Conservation (phyloP, 2,113 vertebrate genomes). For the Syrmaticus mikado region DNA sequence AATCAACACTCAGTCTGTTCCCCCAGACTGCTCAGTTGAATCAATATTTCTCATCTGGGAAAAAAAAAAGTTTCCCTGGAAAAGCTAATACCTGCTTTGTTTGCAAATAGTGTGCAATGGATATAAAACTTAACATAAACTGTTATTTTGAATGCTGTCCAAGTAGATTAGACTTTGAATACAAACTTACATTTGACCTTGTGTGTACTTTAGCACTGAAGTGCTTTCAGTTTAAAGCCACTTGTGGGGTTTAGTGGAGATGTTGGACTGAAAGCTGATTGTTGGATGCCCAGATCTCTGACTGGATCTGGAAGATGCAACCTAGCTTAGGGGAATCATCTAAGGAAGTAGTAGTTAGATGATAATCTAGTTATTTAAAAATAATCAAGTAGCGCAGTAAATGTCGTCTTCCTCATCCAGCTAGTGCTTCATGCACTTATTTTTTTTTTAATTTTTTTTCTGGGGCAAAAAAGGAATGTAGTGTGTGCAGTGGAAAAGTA, state of each 20-base stretch:
- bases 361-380: background rate
- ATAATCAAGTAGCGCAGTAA: background rate
- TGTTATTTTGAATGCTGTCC: slow-evolving; percentile 1
- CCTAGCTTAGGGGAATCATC: background rate
- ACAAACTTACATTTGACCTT: slow-evolving; percentile 45
- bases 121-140: slow-evolving; percentile 26
- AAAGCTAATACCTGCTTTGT: slow-evolving; percentile 27
- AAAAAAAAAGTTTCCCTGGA: background rate
- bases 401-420: background rate
- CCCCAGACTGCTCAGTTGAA: background rate
- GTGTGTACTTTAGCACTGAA: slow-evolving; percentile 5
- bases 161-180: slow-evolving; percentile 55
- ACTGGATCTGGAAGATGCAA: background rate
- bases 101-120: slow-evolving; percentile 7
- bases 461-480: background rate
- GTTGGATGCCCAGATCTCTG: background rate
- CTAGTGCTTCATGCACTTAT: background rate
- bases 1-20: background rate
- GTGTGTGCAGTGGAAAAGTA: background rate
- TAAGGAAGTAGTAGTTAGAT: background rate
- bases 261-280: background rate
- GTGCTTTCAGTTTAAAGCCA: slow-evolving; percentile 50
- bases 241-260: slow-evolving; percentile 31
- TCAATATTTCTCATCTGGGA: background rate
- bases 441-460: background rate